Evolutionary conservation across 2,113 vertebrate species (phyloP).

Genomic region (Pipra filicauda): DNA sequence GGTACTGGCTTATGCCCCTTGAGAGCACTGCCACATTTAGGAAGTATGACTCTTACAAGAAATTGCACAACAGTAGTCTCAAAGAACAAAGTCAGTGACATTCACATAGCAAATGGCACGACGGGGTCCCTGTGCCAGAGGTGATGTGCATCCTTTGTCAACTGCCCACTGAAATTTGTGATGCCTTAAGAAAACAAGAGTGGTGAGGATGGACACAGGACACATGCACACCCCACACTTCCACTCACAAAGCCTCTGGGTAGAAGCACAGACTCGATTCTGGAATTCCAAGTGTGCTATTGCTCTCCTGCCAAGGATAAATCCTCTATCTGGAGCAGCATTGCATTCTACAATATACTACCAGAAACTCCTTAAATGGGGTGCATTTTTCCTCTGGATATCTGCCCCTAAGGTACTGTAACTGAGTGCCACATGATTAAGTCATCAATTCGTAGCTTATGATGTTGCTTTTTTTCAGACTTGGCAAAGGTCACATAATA

Average conservation of each 20-base stretch:
- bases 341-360: neutral
- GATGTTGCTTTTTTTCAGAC: neutral
- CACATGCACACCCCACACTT: rapidly evolving
- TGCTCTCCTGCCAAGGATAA: neutral
- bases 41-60: neutral
- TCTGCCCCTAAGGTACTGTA: neutral
- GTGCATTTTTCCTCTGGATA: neutral
- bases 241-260: neutral
- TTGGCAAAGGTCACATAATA: neutral
- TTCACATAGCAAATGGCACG: rapidly evolving
- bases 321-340: neutral
- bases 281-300: neutral
- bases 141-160: rapidly evolving
- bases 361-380: neutral
- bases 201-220: neutral
- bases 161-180: rapidly evolving
- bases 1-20: neutral
- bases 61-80: neutral
- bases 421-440: neutral
- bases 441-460: neutral
- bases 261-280: rapidly evolving
- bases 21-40: neutral
- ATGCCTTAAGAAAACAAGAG: neutral
- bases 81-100: neutral
- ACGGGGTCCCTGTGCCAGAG: neutral